Base-by-base conservation (phyloP, 2,888 invertebrate species). In the Drosophila nr. medialis region DNA sequence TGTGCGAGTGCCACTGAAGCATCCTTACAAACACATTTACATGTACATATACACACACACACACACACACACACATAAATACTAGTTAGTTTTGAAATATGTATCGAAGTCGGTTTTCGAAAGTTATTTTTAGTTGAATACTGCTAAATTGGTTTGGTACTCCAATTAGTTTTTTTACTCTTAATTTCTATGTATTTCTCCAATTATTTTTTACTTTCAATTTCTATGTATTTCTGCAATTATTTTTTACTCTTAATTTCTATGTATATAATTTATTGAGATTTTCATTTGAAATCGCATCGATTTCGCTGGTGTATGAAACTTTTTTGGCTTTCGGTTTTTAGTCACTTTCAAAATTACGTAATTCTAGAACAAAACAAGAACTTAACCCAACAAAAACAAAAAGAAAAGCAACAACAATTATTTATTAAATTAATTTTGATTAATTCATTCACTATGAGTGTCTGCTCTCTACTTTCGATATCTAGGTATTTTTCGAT, bases 401-500 rank as follows among this genome's bases (percentile, higher is more conserved):
- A 27, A n/a, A 10, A 45, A 45, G 21, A 55, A 55, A n/a, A n/a
- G n/a, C 34, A 29, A 59, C 1, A 27, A 15, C 10, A 45, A 15
- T 21, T 7, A 32, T 30, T 15, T 30, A 38, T 18, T 11, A 4
- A 10, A 49, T n/a, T 21, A 4, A n/a, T n/a, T 53, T 38, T 32
- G 4, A 71, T 55, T 59, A 34, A 42, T 50, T n/a, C 3, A 38
- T 40, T 27, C 18, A 30, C n/a, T 61, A 2, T 13, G 21, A 34
- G 24, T 40, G 32, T 30, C 27, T 51, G n/a, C 18, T 72, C 21
- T 40, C 10, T 51, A 27, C 38, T 15, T 54, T 32, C 32, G 32
- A 32, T 62, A n/a, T 59, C 11, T 72, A 93, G 93, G 93, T 93
- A 86, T 93, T 93, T 92, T 93, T 92, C 87, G 93, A 93, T 91